Base-by-base conservation (phyloP, 2,113 vertebrate species). In the Zosterops borbonicus region DNA sequence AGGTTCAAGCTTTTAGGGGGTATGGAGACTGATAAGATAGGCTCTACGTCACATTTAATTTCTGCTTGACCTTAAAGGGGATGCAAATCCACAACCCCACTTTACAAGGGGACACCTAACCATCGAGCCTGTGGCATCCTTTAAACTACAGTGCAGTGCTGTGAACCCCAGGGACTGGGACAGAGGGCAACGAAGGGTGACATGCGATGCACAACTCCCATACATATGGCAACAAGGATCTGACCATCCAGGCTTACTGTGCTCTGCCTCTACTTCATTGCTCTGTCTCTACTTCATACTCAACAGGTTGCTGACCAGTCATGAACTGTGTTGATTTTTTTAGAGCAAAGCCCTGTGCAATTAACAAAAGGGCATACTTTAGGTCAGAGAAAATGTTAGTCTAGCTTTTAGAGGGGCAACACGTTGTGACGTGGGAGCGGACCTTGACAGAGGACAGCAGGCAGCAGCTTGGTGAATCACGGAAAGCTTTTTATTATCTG, bases 91-190 rank as follows among this genome's bases (percentile, higher is more conserved):
- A 46, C 53, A 65, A 16, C 8, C 19, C 18, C 19, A 25, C 47
- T 67, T 83, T 22, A 71, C 17, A 12, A 70, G 16, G 24, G 41
- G 9, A 78, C 14, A 31, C 24, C 33, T 49, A 62, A 44, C 22
- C 42, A 33, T 29, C 31, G 16, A 64, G 56, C 25, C 31, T 16
- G 21, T 53, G 53, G 37, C 42, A 55, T 55, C 20, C 47, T 74
- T 79, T 46, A 52, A 35, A 35, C 9, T 63, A 29, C 37, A 31
- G 5, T 4, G 3, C 58, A 37, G 39, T 58, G 56, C 70, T 90
- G 27, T 16, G 19, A 58, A 52, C n/a, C 23, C n/a, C 22, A 58
- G 42, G 28, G 29, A 37, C 0, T 0, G 0, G 52, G 71, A 46
- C 35, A 59, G 18, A 37, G 63, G 42, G 44, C 42, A 50, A 0